phyloP scores from a whole-genome alignment of 1,140 invertebrate genomes.

The Brachionus rubens region DNA sequence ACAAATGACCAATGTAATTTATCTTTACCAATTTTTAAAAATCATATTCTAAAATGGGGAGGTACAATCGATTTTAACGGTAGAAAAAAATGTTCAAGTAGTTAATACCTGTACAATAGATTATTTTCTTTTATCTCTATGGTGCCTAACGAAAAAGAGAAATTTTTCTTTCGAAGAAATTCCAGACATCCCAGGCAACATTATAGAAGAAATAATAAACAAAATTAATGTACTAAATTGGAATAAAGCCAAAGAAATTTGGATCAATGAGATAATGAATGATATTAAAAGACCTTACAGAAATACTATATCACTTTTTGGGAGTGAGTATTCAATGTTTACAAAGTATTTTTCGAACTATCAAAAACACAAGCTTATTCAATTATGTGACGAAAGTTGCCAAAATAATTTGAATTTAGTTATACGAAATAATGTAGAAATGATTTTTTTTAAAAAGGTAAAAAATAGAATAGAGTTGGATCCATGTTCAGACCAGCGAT shows the following conservation, averaged over 20 bases:
- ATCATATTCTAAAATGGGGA: not conserved
- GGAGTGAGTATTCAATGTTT: not conserved
- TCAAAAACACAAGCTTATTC: not conserved
- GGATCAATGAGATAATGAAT: not conserved
- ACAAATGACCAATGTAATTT: too few species aligned
- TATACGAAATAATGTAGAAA: not conserved
- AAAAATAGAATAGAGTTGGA: not conserved
- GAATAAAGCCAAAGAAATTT: not conserved
- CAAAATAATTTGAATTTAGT: not conserved
- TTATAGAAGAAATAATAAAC: not conserved
- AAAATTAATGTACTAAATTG: slow-evolving; percentile 1
- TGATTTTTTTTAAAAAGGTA: not conserved
- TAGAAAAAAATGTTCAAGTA: not conserved
- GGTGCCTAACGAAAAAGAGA: not conserved
- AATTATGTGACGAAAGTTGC: not conserved
- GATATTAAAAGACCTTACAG: not conserved
- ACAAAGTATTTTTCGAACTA: not conserved
- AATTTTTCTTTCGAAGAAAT: not conserved
- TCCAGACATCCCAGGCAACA: too few species aligned
- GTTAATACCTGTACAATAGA: not conserved
- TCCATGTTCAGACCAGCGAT: not conserved
- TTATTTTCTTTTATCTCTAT: not conserved
- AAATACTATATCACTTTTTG: not conserved
- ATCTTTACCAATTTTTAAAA: too few species aligned
- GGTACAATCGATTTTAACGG: not conserved